A percentile compares a stretch with the other conserved stretches of the same genome.
These are phyloP conservation scores for Ficedula albicollis DNA, from an alignment of 2,797 vertebrate species.

Conservation along the genomic window DNA sequence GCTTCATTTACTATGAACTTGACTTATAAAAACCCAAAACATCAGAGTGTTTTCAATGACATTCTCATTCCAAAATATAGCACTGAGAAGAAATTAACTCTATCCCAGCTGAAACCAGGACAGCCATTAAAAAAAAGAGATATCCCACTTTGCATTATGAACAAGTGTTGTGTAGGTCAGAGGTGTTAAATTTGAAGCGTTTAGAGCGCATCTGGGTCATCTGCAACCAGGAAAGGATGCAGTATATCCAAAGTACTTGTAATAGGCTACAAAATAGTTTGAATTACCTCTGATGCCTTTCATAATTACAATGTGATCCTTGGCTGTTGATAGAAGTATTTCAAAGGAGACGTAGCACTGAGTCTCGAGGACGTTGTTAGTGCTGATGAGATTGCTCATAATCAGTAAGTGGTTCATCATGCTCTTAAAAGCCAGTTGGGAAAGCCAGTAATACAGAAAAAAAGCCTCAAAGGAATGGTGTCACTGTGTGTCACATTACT, in stretches of 20 bases:
- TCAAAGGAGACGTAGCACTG: not conserved
- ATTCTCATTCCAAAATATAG: not conserved
- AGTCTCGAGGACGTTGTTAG: not conserved
- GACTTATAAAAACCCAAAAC: not conserved
- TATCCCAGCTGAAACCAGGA: not conserved
- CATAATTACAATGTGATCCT: not conserved
- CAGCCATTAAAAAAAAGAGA: not conserved
- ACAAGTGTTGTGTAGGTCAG: not conserved
- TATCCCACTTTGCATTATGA: not conserved
- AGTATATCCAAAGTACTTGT: not conserved
- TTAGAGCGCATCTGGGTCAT: not conserved
- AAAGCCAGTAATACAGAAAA: constrained; percentile 16
- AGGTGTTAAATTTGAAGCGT: not conserved
- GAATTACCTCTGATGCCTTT: constrained; percentile 3
- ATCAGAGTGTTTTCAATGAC: not conserved
- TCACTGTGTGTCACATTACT: not conserved
- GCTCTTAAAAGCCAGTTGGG: constrained; percentile 11
- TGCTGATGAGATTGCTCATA: constrained; percentile 9
- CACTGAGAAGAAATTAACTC: not conserved
- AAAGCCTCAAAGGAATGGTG: not conserved
- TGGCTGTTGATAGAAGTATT: constrained; percentile 25
- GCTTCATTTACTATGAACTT: not conserved
- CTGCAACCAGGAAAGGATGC: not conserved
- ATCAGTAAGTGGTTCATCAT: constrained; percentile 12
- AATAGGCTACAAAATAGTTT: constrained; percentile 3